A percentile compares a stretch with the other conserved stretches of the same genome.
phyloP scores from a whole-genome alignment of 2,797 vertebrate genomes.

The Megalops cyprinoides region DNA sequence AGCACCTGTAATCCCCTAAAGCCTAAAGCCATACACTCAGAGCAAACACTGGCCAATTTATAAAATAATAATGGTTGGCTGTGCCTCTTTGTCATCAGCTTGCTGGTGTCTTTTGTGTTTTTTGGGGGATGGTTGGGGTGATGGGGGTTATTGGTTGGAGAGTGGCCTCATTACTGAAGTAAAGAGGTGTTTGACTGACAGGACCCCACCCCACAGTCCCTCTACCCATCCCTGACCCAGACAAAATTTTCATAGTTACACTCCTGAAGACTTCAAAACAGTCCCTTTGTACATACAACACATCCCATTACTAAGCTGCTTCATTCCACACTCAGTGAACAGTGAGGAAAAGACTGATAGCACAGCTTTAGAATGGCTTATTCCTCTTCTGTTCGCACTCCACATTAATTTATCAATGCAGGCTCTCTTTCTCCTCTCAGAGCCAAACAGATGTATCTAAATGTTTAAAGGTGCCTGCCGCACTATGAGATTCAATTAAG shows the following conservation, averaged over 20 bases:
- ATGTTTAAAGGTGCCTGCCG: not conserved
- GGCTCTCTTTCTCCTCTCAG: not conserved
- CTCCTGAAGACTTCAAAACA: not conserved
- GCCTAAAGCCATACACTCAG: not conserved
- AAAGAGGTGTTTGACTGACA: not conserved
- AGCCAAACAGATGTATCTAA: not conserved
- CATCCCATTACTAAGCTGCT: not conserved
- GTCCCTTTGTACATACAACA: not conserved
- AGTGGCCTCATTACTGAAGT: not conserved
- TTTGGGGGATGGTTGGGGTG: too few relatives aligned
- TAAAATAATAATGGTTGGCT: not conserved
- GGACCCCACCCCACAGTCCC: not conserved
- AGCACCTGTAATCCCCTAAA: not conserved
- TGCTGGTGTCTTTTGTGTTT: too few relatives aligned
- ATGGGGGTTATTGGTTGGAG: not conserved
- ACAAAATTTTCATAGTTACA: not conserved
- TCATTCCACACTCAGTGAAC: not conserved
- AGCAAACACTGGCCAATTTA: not conserved
- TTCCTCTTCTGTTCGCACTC: not conserved
- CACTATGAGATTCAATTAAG: not conserved
- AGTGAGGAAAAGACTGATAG: slow-evolving; percentile 2
- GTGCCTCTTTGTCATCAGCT: too few relatives aligned
- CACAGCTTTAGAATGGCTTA: not conserved
- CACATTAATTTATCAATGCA: not conserved
- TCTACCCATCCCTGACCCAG: not conserved